Percentiles rank a stretch among this genome's conserved stretches.
Evolutionary conservation across 2,113 vertebrate species (phyloP).

Genomic region (Bos javanicus): DNA sequence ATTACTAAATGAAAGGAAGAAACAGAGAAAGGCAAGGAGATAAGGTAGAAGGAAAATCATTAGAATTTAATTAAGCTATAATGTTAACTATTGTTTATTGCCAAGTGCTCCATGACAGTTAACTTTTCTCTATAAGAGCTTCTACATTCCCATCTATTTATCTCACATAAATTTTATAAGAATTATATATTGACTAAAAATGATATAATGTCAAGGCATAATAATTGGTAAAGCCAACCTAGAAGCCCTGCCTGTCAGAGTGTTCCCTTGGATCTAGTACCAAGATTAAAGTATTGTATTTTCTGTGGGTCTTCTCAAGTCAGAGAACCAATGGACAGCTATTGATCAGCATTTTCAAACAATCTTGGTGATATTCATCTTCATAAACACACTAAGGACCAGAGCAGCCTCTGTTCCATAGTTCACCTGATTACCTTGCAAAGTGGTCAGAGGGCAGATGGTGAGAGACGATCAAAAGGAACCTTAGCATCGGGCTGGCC

Average conservation of each 20-base stretch:
- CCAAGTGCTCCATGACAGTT: background rate
- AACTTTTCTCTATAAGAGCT: background rate
- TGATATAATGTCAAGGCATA: background rate
- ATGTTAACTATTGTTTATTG: background rate
- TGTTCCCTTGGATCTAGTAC: background rate
- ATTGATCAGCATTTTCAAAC: background rate
- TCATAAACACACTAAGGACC: background rate
- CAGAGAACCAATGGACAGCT: background rate
- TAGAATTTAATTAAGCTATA: constrained; percentile 4
- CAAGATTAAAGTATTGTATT: background rate
- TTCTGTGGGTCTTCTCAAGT: background rate
- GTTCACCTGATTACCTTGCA: background rate
- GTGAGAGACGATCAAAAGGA: background rate
- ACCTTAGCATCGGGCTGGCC: background rate
- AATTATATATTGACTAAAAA: background rate
- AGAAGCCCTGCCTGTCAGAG: background rate
- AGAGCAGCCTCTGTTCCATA: background rate
- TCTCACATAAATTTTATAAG: background rate
- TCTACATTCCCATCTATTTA: background rate
- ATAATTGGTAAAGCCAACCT: background rate
- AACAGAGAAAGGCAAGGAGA: background rate
- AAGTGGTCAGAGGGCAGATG: background rate
- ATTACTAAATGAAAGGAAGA: background rate
- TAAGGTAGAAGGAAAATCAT: background rate
- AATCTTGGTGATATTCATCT: background rate